phyloP scores from a whole-genome alignment of 2,113 vertebrate species.

The Pelodiscus sinensis region DNA sequence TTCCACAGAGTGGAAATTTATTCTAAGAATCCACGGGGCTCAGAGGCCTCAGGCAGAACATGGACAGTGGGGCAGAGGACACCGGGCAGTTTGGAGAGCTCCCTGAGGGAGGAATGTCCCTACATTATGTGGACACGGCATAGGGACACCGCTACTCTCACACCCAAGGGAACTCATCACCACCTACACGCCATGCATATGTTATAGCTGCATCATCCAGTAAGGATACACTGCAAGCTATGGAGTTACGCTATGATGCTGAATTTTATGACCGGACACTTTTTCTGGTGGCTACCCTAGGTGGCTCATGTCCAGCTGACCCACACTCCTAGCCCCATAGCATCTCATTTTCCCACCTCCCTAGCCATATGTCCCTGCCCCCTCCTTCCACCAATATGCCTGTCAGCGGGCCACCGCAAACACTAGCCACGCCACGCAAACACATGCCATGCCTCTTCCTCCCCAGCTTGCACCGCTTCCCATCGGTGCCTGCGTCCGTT shows the following conservation, averaged over 20 bases:
- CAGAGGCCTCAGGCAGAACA: neutral
- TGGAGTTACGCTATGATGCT: neutral
- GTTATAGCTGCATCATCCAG: rapidly evolving
- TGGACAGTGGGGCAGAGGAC: neutral
- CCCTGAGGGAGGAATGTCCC: rapidly evolving
- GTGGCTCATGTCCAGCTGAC: rapidly evolving
- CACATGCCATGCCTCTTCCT: neutral
- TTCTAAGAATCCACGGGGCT: neutral
- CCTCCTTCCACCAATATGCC: neutral
- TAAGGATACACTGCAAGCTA: rapidly evolving
- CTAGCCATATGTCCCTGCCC: neutral
- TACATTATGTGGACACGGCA: neutral
- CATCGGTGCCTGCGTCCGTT: neutral
- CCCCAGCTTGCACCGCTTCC: neutral
- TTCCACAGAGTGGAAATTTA: neutral
- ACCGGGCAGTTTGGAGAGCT: neutral
- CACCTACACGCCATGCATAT: neutral
- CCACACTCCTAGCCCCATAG: neutral
- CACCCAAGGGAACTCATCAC: neutral
- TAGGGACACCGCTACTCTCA: neutral
- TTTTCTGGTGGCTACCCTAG: neutral
- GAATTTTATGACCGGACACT: rapidly evolving
- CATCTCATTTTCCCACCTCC: rapidly evolving
- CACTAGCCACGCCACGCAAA: neutral
- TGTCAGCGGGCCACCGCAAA: neutral